Evolutionary conservation across 1,140 invertebrate genomes (phyloP), one percentile per base, ranked within the genome.

Genomic region (Diorhabda carinulata): DNA sequence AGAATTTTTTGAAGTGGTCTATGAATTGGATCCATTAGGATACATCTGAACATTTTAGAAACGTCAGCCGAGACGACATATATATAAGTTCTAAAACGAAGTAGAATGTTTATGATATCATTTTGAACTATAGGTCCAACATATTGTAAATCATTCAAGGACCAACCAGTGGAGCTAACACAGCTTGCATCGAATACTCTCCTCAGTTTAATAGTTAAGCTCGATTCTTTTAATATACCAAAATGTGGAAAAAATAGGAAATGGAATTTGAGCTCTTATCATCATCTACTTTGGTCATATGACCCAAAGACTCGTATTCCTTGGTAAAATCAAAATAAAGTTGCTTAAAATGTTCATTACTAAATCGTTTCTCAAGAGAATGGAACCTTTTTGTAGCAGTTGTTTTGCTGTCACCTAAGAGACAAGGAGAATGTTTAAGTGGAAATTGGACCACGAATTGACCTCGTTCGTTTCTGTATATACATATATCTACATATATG

Each of bases 111-210:
- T 42, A 78, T 60, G 9, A 84, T 61, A 64, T 83, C 80, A 47
- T 79, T 74, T 71, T 83, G 82, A 0, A 85, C 60, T 66, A 77
- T 77, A 4, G 83, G 81, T 6, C 82, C 83, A 7, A 76, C 71
- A 8, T 80, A 45, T 8, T 83, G 63, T n/a, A 76, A 69, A 40
- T 82, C 59, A 40, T 60, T 60, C 10, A 60, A 60, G 3, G 59
- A 60, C 4, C 10, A 3, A 40, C 59, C 59, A 5, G 57, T 5
- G 6, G 4, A 25, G 7, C n/a, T 60, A 60, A 41, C 3, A 60
- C 59, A 5, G n/a, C n/a, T n/a, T n/a, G n/a, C n/a, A n/a, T n/a
- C n/a, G n/a, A n/a, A n/a, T n/a, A n/a, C n/a, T n/a, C 8, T 6
- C 7, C 59, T 60, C 3, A 4, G 41, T 40, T 60, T 60, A 3